Conservation (phyloP, 2,888 invertebrate genomes). For the Lissocephala sabroskyi region DNA sequence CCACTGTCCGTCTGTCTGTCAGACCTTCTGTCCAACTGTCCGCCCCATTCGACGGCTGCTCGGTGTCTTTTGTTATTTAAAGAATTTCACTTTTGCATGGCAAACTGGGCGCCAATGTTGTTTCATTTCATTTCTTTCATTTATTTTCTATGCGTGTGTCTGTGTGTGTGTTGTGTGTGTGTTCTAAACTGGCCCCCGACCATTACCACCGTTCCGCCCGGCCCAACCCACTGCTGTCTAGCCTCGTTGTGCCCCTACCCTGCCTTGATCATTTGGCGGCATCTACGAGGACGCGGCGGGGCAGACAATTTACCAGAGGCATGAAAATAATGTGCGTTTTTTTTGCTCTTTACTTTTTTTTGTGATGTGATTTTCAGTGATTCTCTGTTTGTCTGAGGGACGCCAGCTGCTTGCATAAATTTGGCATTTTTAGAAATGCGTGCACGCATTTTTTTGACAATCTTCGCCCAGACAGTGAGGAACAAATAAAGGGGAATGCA, state of each 20-base stretch:
- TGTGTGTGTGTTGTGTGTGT: too few relatives aligned
- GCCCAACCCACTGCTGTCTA: slow-evolving; percentile 40
- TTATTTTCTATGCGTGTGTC: too few relatives aligned
- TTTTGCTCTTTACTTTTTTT: not conserved
- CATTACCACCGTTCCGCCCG: not conserved
- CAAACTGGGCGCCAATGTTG: slow-evolving; percentile 54
- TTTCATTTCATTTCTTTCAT: too few relatives aligned
- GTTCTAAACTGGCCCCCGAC: too few relatives aligned
- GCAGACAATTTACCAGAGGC: slow-evolving; percentile 28
- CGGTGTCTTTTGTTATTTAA: slow-evolving; percentile 42
- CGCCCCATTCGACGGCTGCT: not conserved
- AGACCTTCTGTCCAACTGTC: not conserved
- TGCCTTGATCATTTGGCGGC: slow-evolving; percentile 26
- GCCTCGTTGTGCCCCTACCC: slow-evolving; percentile 21
- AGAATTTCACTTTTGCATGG: slow-evolving; percentile 44
- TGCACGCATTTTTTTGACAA: not conserved
- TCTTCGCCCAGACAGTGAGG: not conserved
- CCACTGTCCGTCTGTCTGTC: slow-evolving; percentile 1
- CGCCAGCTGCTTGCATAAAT: slow-evolving; percentile 58
- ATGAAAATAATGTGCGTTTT: slow-evolving; percentile 34
- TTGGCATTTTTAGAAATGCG: slow-evolving; percentile 34
- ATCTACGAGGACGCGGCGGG: slow-evolving; percentile 13
- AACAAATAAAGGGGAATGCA: too few relatives aligned
- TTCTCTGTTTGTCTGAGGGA: slow-evolving; percentile 35
- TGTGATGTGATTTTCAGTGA: not conserved